Base-by-base conservation (phyloP, 2,888 invertebrate genomes). In the Oxycera nigricornis region DNA sequence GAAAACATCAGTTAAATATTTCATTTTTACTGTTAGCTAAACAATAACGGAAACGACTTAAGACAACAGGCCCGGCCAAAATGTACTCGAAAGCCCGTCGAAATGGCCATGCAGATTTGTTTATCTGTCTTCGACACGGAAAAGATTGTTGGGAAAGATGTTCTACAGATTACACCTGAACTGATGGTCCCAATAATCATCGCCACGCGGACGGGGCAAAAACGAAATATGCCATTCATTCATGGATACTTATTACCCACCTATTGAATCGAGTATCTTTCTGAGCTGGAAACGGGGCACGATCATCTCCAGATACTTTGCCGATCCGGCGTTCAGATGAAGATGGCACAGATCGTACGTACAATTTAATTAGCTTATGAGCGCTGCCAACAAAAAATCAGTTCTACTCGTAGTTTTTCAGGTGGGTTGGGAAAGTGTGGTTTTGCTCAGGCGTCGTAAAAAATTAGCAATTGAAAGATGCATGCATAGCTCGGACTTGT, bases 31-130 rank as follows among this genome's bases (percentile, higher is more conserved):
- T 67, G 73, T 52, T 28, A 65, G 65, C 62, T 73, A 73, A 67
- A 73, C 73, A 73, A 73, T 73, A 73, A 73, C 73, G 67, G 73
- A 73, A 73, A 65, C 17, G n/a, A 39, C 55, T 65, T 52, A 67
- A 67, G 55, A 73, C 50, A 41, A 52, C 39, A 72, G 24, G 41
- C 9, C n/a, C 35, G 22, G 2, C n/a, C 28, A 14, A 9, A 28
- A 57, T 26, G 28, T 57, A 57, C 57, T n/a, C 11, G 28, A 26
- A 57, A 28, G 24, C 6, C 4, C 4, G 57, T 57, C n/a, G 3
- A 46, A 17, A 46, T 14, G n/a, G 46, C 46, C 6, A 46, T 46
- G 46, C 17, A 3, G n/a, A n/a, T n/a, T n/a, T n/a, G n/a, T n/a
- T n/a, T n/a, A n/a, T n/a, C n/a, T n/a, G n/a, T 7, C 17, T 46